Base-by-base conservation (phyloP, 1,140 invertebrate species). In the Cydia splendana region DNA sequence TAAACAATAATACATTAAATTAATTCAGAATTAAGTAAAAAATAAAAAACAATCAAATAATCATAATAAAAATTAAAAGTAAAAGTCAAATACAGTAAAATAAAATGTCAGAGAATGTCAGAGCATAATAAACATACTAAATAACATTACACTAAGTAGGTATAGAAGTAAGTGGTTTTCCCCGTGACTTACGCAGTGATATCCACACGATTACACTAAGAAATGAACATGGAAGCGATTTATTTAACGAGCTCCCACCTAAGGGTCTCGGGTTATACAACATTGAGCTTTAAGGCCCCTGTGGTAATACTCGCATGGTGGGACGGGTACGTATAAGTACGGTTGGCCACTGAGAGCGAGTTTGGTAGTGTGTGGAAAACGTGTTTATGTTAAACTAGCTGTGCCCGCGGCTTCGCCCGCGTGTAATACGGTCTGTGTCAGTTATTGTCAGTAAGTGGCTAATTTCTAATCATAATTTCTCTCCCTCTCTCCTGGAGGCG, bases 151-250 rank as follows among this genome's bases (percentile, higher is more conserved):
- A 38, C 67, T 71, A 71, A 71, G 34, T 71, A 71, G 45, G 34
- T 34, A 10, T 38, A 45, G 67, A 71, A 30, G 15, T 71, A 71
- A 71, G 67, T 71, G 67, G 67, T 71, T 71, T 71, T 71, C 67
- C 67, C 67, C 30, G 67, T 71, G 67, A 71, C 67, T 71, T 71
- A 71, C 67, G 67, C 67, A 71, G 67, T 71, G 67, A 71, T 71
- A 71, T 71, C 67, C 67, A 42, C 67, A 30, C 67, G 67, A 71
- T 71, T 71, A 71, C 67, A 71, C 67, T 71, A 71, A 71, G 67
- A 71, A 71, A 71, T 71, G 67, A 71, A 71, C 67, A 71, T 71
- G 67, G 67, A 71, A 71, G 34, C 38, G 67, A 71, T 71, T 71
- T 71, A 71, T 71, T 71, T 71, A 71, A 71, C 67, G 67, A 71